Conservation (phyloP, 2,797 vertebrate species). For the Dicrostonyx torquatus region DNA sequence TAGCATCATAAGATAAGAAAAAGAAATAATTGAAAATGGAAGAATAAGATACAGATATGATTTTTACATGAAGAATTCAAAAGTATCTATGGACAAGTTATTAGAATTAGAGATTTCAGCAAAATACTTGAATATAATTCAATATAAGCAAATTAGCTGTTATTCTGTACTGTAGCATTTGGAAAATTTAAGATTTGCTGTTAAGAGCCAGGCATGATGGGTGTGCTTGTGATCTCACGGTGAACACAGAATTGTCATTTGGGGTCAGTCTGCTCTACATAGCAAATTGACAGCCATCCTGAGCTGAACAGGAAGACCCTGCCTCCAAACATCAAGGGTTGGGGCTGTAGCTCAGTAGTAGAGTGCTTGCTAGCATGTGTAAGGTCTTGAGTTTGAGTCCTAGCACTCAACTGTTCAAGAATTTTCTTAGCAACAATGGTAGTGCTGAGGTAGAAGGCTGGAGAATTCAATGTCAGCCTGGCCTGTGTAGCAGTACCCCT, state of each 20-base stretch:
- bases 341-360: background rate
- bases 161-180: conserved; percentile 11
- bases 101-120: conserved; percentile 3
- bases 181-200: conserved; percentile 24
- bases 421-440: background rate
- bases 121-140: conserved; percentile 9
- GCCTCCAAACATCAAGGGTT: background rate
- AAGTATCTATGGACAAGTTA: background rate
- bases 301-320: background rate
- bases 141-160: conserved; percentile 8
- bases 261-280: background rate
- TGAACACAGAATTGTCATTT: background rate
- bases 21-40: background rate
- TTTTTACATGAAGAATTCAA: conserved; percentile 47
- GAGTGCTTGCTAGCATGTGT: background rate
- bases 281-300: background rate
- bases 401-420: background rate
- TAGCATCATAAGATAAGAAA: background rate
- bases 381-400: background rate
- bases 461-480: background rate
- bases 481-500: background rate
- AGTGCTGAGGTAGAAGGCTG: background rate
- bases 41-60: background rate
- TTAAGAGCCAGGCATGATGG: background rate
- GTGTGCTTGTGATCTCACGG: background rate